These are phyloP conservation scores for Leuciscus idus DNA, from an alignment of 2,113 vertebrate genomes.

Conservation along the genomic window DNA sequence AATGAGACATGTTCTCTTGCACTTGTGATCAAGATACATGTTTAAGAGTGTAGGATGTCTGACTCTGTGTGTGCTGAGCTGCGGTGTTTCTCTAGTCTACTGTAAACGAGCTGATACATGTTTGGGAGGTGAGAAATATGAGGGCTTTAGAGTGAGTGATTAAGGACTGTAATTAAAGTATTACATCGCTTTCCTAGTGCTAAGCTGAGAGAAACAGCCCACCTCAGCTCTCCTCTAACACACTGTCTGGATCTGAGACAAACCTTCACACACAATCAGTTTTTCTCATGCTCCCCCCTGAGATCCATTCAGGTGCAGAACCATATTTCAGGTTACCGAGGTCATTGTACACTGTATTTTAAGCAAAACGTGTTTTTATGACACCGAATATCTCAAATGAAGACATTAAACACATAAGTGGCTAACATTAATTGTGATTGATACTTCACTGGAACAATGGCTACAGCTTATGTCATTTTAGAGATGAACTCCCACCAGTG, in stretches of 20 bases:
- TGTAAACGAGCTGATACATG: slow-evolving; percentile 58
- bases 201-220: slow-evolving; percentile 61
- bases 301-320: neutral
- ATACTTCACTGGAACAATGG: neutral
- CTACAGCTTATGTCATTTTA: neutral
- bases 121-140: slow-evolving; percentile 58
- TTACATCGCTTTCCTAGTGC: slow-evolving; percentile 64
- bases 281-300: slow-evolving; percentile 36
- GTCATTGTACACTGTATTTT: neutral
- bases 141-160: slow-evolving; percentile 58
- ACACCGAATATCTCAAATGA: neutral
- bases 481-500: slow-evolving; percentile 17
- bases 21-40: slow-evolving; percentile 20
- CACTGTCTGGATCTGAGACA: slow-evolving; percentile 52
- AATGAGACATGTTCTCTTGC: slow-evolving; percentile 17
- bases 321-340: neutral
- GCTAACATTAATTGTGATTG: neutral
- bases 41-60: slow-evolving; percentile 31
- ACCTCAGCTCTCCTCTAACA: slow-evolving; percentile 54
- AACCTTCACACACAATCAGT: slow-evolving; percentile 49
- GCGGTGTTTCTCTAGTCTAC: slow-evolving; percentile 52
- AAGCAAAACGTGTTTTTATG: neutral
- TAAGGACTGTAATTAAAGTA: slow-evolving; percentile 65
- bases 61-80: slow-evolving; percentile 27
- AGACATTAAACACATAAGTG: neutral